phyloP scores from a whole-genome alignment of 2,113 vertebrate species.

The Lucifuga dentata region DNA sequence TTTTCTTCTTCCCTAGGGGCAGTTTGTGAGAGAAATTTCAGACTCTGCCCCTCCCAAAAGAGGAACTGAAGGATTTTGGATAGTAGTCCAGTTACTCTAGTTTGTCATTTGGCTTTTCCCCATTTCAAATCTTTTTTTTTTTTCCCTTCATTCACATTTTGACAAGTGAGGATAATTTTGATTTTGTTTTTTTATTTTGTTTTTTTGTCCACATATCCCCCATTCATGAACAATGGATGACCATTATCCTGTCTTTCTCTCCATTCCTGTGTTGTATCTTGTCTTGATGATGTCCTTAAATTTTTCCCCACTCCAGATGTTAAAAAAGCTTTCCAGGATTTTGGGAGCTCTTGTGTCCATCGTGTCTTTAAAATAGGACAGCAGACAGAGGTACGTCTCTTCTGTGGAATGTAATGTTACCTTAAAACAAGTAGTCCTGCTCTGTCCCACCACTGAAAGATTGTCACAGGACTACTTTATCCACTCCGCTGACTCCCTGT shows the following conservation, averaged over 20 bases:
- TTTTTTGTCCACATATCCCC: slow-evolving; percentile 22
- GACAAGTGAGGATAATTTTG: neutral
- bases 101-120: neutral
- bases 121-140: neutral
- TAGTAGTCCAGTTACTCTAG: slow-evolving; percentile 24
- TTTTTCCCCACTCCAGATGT: slow-evolving; percentile 34
- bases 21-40: slow-evolving; percentile 3
- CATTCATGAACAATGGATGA: neutral
- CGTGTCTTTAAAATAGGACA: slow-evolving; percentile 30
- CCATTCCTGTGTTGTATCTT: slow-evolving; percentile 57
- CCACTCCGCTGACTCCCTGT: neutral
- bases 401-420: neutral
- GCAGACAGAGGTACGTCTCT: neutral
- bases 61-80: slow-evolving; percentile 34
- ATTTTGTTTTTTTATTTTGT: slow-evolving; percentile 8
- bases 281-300: slow-evolving; percentile 39
- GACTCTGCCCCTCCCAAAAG: neutral
- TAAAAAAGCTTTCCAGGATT: slow-evolving; percentile 16
- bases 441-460: neutral
- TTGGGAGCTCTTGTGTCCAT: slow-evolving; percentile 30
- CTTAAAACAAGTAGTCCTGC: neutral
- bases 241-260: slow-evolving; percentile 12
- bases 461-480: slow-evolving; percentile 33
- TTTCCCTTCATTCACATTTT: slow-evolving; percentile 11
- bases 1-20: neutral